Evolutionary conservation across 1,140 invertebrate genomes (phyloP).

Genomic region (Rhopalosiphum padi): DNA sequence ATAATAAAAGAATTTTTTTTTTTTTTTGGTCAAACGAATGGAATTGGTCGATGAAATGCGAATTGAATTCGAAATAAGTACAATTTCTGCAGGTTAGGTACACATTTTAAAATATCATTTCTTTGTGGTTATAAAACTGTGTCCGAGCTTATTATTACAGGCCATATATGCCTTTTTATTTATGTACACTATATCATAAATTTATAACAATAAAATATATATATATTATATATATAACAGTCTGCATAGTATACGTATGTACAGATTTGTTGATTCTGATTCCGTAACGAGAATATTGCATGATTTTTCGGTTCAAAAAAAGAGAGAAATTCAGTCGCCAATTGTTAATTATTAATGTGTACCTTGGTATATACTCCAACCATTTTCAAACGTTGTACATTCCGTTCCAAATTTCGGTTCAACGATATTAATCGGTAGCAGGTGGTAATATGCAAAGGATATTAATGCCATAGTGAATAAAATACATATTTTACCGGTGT

Average conservation of each 20-base stretch:
- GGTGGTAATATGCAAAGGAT: not conserved
- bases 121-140: not conserved
- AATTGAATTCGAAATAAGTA: not conserved
- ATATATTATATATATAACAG: too few species aligned
- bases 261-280: not conserved
- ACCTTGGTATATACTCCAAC: not conserved
- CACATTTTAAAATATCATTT: not conserved
- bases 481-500: not conserved
- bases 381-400: not conserved
- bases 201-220: too few species aligned
- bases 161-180: not conserved
- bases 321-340: not conserved
- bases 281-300: not conserved
- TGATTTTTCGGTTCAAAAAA: not conserved
- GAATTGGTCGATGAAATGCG: not conserved
- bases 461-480: not conserved
- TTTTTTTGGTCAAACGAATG: not conserved
- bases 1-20: not conserved
- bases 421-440: not conserved
- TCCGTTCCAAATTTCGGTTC: not conserved
- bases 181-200: not conserved
- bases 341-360: not conserved
- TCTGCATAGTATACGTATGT: too few species aligned
- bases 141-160: not conserved
- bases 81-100: not conserved